Conservation (phyloP, 2,888 invertebrate species). For the Zeuzera pyrina region DNA sequence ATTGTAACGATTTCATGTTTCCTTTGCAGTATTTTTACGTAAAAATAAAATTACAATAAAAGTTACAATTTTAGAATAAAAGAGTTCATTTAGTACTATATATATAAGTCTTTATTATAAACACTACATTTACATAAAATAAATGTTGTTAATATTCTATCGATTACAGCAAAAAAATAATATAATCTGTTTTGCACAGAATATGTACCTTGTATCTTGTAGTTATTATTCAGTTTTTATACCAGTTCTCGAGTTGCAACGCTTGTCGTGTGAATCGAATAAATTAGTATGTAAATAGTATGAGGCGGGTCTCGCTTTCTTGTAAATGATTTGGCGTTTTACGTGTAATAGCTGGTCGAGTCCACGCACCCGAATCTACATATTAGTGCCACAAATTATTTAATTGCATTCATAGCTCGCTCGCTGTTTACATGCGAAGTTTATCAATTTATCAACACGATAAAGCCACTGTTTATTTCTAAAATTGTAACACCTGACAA, state of each 20-base stretch:
- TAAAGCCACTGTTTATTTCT: too few relatives aligned
- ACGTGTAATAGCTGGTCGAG: conserved; percentile 46
- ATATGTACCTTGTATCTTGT: too few relatives aligned
- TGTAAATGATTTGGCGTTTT: conserved; percentile 67
- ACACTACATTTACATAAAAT: background rate
- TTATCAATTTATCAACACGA: too few relatives aligned
- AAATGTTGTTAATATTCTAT: background rate
- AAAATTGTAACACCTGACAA: too few relatives aligned
- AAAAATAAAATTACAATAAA: too few relatives aligned
- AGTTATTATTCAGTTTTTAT: too few relatives aligned
- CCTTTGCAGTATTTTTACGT: background rate
- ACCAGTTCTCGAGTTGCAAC: conserved; percentile 21
- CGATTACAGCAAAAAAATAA: conserved; percentile 1
- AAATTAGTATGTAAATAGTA: conserved; percentile 70
- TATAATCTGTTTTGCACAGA: too few relatives aligned
- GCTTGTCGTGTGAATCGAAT: conserved; percentile 36
- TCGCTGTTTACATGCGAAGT: conserved; percentile 33
- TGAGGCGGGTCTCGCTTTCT: conserved; percentile 64
- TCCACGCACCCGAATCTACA: conserved; percentile 42
- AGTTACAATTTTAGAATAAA: too few relatives aligned
- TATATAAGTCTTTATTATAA: too few relatives aligned
- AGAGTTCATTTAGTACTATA: background rate
- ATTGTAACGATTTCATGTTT: background rate
- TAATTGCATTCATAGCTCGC: conserved; percentile 42
- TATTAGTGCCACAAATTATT: conserved; percentile 55